These are phyloP conservation scores for Manis crassicaudata DNA, from an alignment of 2,797 vertebrate genomes.

Conservation along the genomic window DNA sequence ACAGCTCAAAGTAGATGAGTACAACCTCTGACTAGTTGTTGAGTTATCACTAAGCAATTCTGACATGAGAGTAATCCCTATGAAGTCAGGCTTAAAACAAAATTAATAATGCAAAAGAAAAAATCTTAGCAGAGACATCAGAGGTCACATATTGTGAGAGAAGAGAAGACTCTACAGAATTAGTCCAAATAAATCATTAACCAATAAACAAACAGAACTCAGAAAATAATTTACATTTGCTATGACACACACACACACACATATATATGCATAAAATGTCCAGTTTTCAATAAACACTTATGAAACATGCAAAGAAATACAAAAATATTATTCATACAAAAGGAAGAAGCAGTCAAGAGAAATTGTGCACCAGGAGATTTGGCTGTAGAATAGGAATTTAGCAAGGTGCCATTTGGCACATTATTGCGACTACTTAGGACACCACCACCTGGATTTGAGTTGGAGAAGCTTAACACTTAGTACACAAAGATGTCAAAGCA, in stretches of 20 bases:
- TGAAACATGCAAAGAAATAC: background rate
- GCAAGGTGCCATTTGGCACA: no score
- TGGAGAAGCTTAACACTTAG: no score
- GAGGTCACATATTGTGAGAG: background rate
- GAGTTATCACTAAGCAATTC: background rate
- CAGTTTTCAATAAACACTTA: background rate
- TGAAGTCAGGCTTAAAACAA: background rate
- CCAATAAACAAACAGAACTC: background rate
- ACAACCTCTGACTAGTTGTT: background rate
- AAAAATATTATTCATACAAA: background rate
- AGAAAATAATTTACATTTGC: background rate
- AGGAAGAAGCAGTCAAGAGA: background rate
- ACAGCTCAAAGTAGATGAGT: background rate
- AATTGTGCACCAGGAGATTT: background rate
- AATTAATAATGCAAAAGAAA: background rate
- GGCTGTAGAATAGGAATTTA: background rate
- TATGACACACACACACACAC: background rate
- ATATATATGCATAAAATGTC: background rate
- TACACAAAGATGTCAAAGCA: background rate
- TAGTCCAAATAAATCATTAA: background rate
- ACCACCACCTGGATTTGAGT: no score
- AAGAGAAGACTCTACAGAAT: background rate
- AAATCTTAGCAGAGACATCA: background rate
- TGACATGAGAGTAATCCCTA: background rate
- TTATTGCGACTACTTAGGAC: no score